Base-by-base conservation (phyloP, 2,888 invertebrate species). In the Agriopis aurantiaria region DNA sequence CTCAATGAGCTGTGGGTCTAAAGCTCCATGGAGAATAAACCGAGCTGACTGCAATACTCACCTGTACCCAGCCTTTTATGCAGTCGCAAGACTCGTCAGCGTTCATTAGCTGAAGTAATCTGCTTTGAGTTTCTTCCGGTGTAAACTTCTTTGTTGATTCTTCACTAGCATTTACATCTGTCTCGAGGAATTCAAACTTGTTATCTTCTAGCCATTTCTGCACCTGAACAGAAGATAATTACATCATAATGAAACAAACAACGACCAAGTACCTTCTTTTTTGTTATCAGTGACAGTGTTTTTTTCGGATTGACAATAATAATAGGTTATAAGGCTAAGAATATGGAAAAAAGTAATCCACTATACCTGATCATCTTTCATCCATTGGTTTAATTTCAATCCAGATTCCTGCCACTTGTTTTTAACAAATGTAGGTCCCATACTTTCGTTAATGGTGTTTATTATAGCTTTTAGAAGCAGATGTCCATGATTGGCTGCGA, bases 41-140 rank as follows among this genome's bases (percentile, higher is more conserved):
- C 12, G 9, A 53, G 12, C 6, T 3, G 2, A 8, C n/a, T 17
- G 8, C 2, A 40, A 53, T 59, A 72, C 71, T 76, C 78, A 93
- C 93, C 88, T 91, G 86, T 11, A 95, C 89, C 94, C 95, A 94
- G 61, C 90, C 91, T 46, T 89, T 90, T 77, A 95, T 88, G 72
- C 91, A 91, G 12, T 94, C 94, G 68, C 87, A 89, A 72, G 80
- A 87, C 70, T 93, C 90, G 60, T 92, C 91, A 12, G 87, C 75
- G 77, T 91, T 89, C 92, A 95, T 91, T 9, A 94, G 82, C 75
- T 92, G 88, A 41, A 93, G 82, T 75, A 95, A 79, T 82, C 90
- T 92, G 65, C 77, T 83, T 76, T 89, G 91, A 12, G 91, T 88
- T 77, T 91, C 90, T 40, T 82, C 80, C 33, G 93, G 94, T 2